Evolutionary conservation across 2,797 vertebrate species (phyloP), one percentile per base, ranked within the genome.

Genomic region (Hippopotamyrus pictus): DNA sequence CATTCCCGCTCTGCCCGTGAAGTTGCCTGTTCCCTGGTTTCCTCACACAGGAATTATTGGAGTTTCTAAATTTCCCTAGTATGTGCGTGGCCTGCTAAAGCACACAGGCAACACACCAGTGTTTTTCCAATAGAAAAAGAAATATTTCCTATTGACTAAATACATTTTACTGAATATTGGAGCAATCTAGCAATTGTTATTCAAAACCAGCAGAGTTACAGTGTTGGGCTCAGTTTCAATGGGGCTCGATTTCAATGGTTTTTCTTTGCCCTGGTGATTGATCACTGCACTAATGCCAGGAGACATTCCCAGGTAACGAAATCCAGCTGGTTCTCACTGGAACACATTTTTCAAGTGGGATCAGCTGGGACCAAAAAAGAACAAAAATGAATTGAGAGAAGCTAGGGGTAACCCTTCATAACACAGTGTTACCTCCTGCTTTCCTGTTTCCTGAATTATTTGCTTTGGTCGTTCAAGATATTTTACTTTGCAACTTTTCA

Each of bases 201-300:
- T 76, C 69, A 76, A 76, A 41, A 76, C 33, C 12, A 17, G 14
- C 2, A 76, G 29, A 73, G 69, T 76, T 76, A 76, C 37, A 82
- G 76, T 82, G 76, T n/a, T 46, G 76, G 76, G 19, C 41, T 46
- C 14, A 1, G 41, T 82, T 82, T 82, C 76, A 82, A n/a, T 46
- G 76, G 76, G 76, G 7, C 76, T 46, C 37, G 0, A 41, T 82
- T 82, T 82, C 76, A 82, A n/a, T 82, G 76, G 76, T 82, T 82
- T 76, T 82, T 44, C 76, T 82, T 82, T 82, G 73, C 37, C 14
- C 37, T 82, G 76, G 41, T 82, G 76, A 82, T 82, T 82, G 76
- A 82, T 44, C 76, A 46, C 76, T 17, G 1, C 41, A 82, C 41
- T 46, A 22, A 82, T 46, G 76, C 41, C 76, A 82, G 76, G 46